phyloP scores from a whole-genome alignment of 2,888 invertebrate genomes.

The Cerceris rybyensis region DNA sequence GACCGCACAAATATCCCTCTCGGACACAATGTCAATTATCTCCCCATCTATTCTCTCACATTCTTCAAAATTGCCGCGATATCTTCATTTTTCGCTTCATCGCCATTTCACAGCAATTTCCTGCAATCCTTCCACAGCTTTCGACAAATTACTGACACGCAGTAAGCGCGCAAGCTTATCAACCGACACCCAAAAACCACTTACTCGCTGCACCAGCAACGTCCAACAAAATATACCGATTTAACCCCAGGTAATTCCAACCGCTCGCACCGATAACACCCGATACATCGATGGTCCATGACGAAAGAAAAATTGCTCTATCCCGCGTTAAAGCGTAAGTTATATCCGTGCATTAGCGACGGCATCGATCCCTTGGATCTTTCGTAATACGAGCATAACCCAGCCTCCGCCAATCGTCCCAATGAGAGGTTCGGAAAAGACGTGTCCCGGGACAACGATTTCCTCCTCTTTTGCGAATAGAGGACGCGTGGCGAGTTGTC shows the following conservation, averaged over 20 bases:
- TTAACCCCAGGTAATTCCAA: conserved; percentile 41
- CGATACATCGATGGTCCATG: conserved; percentile 45
- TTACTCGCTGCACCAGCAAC: too few relatives aligned
- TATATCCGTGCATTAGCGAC: conserved; percentile 52
- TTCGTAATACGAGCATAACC: conserved; percentile 19
- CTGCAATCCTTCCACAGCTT: too few relatives aligned
- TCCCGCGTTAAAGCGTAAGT: conserved; percentile 49
- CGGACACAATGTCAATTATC: too few relatives aligned
- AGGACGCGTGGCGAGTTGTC: conserved; percentile 60
- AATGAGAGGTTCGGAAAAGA: conserved; percentile 44
- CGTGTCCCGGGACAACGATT: conserved; percentile 6
- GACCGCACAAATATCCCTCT: too few relatives aligned
- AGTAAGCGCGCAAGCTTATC: too few relatives aligned
- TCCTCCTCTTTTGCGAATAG: conserved; percentile 37
- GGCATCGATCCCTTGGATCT: conserved; percentile 41
- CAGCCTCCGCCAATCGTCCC: conserved; percentile 33
- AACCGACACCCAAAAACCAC: too few relatives aligned
- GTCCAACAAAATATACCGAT: background rate
- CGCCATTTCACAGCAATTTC: too few relatives aligned
- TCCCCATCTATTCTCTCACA: too few relatives aligned
- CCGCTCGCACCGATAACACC: conserved; percentile 36
- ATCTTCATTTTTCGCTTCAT: too few relatives aligned
- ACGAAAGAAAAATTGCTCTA: conserved; percentile 57
- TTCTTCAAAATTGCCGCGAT: too few relatives aligned
- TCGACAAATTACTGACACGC: too few relatives aligned